These are phyloP conservation scores for Daphoenositta chrysoptera DNA, from an alignment of 2,113 vertebrate species.

Conservation along the genomic window DNA sequence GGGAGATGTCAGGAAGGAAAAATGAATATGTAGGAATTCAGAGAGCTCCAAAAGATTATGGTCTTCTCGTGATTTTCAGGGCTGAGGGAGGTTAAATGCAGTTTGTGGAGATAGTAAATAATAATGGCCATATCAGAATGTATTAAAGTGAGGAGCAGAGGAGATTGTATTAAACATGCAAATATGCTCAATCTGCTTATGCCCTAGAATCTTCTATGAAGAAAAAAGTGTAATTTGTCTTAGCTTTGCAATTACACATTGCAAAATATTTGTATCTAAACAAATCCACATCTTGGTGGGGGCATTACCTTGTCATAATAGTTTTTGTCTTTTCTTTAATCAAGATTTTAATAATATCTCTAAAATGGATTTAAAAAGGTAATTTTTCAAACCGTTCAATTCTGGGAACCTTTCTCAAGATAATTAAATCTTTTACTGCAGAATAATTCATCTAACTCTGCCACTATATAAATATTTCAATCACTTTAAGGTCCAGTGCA, in stretches of 20 bases:
- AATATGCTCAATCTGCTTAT: neutral
- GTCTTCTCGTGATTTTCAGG: neutral
- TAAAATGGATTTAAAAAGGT: neutral
- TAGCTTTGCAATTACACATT: neutral
- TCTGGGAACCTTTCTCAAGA: conserved; percentile 19
- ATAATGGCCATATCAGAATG: neutral
- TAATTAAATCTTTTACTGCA: conserved; percentile 41
- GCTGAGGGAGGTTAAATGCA: neutral
- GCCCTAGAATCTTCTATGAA: neutral
- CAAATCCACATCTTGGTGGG: neutral
- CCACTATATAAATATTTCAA: conserved; percentile 35
- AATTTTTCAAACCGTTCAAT: conserved; percentile 40
- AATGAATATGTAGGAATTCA: neutral
- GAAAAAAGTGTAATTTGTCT: neutral
- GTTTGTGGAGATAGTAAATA: neutral
- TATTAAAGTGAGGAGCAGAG: neutral
- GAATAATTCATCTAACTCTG: conserved; percentile 31
- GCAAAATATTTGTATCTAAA: neutral
- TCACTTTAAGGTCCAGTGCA: conserved; percentile 50
- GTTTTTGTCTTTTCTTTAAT: neutral
- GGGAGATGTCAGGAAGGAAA: neutral
- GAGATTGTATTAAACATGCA: neutral
- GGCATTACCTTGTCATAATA: neutral
- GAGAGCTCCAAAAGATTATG: neutral
- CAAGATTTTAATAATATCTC: neutral